phyloP scores from a whole-genome alignment of 2,113 vertebrate genomes.

The human (Homo sapiens) region DNA sequence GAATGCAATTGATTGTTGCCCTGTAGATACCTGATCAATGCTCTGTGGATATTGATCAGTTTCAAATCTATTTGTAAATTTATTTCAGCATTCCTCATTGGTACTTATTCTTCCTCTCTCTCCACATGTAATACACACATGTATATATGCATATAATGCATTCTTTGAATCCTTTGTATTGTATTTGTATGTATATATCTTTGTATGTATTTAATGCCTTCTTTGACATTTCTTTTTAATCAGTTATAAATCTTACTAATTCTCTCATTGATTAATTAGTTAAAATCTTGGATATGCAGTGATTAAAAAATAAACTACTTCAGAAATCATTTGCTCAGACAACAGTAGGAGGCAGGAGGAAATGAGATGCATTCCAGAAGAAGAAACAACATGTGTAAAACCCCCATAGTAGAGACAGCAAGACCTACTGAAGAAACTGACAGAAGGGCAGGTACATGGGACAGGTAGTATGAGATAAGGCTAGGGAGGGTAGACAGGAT shows the following conservation, averaged over 20 bases:
- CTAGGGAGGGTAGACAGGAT: neutral
- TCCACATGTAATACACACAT: neutral
- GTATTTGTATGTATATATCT: neutral
- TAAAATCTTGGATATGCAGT: neutral
- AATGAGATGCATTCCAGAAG: neutral
- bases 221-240: neutral
- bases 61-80: conserved; percentile 30
- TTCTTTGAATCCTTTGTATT: neutral
- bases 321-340: neutral
- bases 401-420: neutral
- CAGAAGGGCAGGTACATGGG: neutral
- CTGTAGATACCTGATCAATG: neutral
- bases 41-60: neutral
- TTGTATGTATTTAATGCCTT: neutral
- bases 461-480: neutral
- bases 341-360: neutral
- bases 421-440: neutral
- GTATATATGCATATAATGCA: neutral
- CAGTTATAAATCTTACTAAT: neutral
- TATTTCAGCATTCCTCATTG: neutral
- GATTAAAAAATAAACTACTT: neutral
- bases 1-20: neutral
- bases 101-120: neutral
- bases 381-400: neutral
- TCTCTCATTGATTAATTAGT: neutral